A percentile compares a stretch with the other conserved stretches of the same genome.
Conservation (phyloP, 1,140 invertebrate genomes). For the Archegozetes longisetosus region DNA sequence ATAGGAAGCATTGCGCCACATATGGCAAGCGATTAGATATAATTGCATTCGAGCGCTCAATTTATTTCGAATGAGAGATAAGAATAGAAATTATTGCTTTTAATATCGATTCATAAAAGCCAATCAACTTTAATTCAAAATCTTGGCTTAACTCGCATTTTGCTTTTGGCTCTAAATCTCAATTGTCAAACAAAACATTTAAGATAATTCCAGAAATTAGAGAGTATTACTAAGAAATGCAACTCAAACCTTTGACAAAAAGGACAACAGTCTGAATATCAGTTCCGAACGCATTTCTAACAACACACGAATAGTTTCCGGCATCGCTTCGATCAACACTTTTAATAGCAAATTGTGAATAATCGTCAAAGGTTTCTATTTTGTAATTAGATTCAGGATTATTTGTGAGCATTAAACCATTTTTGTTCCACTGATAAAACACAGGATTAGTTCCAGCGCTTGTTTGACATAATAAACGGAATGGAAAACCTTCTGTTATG, state of each 20-base stretch:
- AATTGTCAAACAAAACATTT: too few relatives aligned
- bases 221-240: too few relatives aligned
- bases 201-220: too few relatives aligned
- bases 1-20: too few relatives aligned
- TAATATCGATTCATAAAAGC: too few relatives aligned
- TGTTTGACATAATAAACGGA: neutral
- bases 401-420: neutral
- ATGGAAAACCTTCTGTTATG: neutral
- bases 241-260: constrained; percentile 8
- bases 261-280: neutral
- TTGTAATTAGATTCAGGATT: neutral
- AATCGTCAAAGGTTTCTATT: neutral
- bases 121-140: too few relatives aligned
- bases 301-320: constrained; percentile 8
- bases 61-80: too few relatives aligned
- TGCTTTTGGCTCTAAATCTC: too few relatives aligned
- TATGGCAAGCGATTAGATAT: too few relatives aligned
- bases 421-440: neutral
- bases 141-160: too few relatives aligned
- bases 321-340: neutral
- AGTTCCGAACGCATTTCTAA: neutral
- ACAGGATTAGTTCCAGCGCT: neutral
- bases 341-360: neutral
- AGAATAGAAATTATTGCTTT: too few relatives aligned
- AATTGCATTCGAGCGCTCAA: too few relatives aligned